Evolutionary conservation across 2,797 vertebrate genomes (phyloP).

Genomic region (Cryptoprocta ferox): DNA sequence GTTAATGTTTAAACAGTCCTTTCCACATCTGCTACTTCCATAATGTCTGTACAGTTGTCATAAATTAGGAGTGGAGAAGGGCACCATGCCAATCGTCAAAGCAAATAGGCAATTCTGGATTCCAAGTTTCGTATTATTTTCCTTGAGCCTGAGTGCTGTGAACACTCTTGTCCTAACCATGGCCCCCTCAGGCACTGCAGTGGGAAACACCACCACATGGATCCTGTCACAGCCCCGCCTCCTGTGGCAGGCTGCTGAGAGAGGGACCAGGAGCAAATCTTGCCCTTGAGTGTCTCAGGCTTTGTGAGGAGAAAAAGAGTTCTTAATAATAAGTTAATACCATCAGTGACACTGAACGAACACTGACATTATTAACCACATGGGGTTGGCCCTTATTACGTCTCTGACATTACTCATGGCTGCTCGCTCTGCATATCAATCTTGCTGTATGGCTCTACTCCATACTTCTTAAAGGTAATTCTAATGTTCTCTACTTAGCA

Average conservation of each 20-base stretch:
- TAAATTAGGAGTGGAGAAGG: constrained; percentile 59
- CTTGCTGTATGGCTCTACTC: background rate
- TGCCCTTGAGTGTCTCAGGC: background rate
- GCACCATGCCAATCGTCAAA: constrained; percentile 54
- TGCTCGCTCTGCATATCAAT: background rate
- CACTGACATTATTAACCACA: too few relatives aligned
- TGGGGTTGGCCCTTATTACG: background rate
- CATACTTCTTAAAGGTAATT: background rate
- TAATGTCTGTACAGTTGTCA: background rate
- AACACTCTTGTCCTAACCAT: background rate
- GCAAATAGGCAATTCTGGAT: constrained; percentile 56
- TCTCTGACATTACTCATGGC: background rate
- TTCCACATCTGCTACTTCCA: constrained; percentile 60
- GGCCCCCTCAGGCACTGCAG: background rate
- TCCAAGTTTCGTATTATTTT: background rate
- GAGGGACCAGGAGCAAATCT: background rate
- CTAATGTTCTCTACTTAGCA: background rate
- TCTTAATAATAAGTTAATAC: background rate
- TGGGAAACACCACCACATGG: background rate
- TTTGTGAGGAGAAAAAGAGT: background rate
- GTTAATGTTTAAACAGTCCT: constrained; percentile 51
- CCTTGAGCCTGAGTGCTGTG: background rate
- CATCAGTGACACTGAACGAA: background rate
- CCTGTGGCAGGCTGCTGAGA: background rate
- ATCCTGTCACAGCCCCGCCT: background rate